Evolutionary conservation across 2,797 vertebrate genomes (phyloP), one percentile per base, ranked within the genome.

Genomic region (Sebastes baramenuke): DNA sequence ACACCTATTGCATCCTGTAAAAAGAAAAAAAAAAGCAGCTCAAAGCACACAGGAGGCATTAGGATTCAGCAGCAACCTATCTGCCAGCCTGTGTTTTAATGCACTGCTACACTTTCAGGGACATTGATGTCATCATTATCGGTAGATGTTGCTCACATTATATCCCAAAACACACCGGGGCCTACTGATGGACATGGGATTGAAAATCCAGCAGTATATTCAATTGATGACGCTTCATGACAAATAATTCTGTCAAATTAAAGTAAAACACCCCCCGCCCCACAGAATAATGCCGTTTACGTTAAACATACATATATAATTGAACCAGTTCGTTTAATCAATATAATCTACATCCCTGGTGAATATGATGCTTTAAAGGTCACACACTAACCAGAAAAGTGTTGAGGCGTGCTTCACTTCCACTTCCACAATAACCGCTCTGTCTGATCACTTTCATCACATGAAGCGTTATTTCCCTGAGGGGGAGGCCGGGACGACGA

Each of bases 1-100:
- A 94, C 89, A 95, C 90, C 92, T 93, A 94, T 93, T 94, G 88
- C 90, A 94, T 94, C 89, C 88, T 92, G 89, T 88, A 90, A 88
- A 92, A 80, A 81, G 89, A 88, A 92, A 79, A 92, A 79, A 79
- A 88, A 86, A 16, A 64, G 88, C 86, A 88, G 82, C 90, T 86
- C 62, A 72, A 85, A 88, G 89, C 84, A 83, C 81, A 90, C 72
- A 84, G 73, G 81, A 88, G 86, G 59, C 79, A 83, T 94, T 86
- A 87, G 80, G 85, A 95, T 94, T 93, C 83, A 92, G 89, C 80
- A 73, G 81, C 84, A 81, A 87, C 78, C 80, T 75, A 32, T 82
- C 83, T 70, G 67, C 69, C 68, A 74, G 73, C 54, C 18, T 68
- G 80, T 82, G 81, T 82, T 88, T 91, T 85, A 82, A 81, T 90